phyloP scores from a whole-genome alignment of 2,797 vertebrate species.

The Chiloscyllium punctatum region DNA sequence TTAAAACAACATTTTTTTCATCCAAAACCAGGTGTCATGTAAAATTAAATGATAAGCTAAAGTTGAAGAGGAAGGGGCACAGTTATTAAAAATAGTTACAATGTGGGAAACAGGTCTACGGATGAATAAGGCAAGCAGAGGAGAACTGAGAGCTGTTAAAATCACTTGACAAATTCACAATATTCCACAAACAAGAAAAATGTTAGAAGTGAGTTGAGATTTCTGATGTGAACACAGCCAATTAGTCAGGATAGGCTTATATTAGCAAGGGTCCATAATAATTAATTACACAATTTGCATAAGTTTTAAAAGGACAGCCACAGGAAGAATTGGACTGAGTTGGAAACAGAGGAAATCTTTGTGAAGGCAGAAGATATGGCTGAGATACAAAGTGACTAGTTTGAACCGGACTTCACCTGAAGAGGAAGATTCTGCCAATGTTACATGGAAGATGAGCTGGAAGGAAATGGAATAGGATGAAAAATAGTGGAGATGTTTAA shows the following conservation, averaged over 20 bases:
- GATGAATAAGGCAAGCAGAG: not conserved
- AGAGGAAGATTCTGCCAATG: too few species aligned
- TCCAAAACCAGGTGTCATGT: not conserved
- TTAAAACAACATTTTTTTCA: too few species aligned
- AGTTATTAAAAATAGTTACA: not conserved
- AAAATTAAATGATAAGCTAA: not conserved
- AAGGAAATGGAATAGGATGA: too few species aligned
- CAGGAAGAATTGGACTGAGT: not conserved
- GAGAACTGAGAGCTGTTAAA: not conserved
- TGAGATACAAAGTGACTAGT: too few species aligned
- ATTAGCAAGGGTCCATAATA: not conserved
- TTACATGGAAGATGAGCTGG: too few species aligned
- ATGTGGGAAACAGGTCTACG: not conserved
- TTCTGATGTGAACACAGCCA: not conserved
- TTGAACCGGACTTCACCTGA: too few species aligned
- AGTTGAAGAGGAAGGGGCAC: not conserved
- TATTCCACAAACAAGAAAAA: not conserved
- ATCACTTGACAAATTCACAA: not conserved
- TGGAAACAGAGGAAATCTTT: not conserved
- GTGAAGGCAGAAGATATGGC: too few species aligned
- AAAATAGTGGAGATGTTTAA: too few species aligned
- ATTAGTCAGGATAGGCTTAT: not conserved
- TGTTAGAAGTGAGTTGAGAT: not conserved
- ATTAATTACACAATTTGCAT: not conserved
- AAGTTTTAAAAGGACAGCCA: not conserved